phyloP scores from a whole-genome alignment of 2,888 invertebrate genomes.

The Microplitis deprimator region DNA sequence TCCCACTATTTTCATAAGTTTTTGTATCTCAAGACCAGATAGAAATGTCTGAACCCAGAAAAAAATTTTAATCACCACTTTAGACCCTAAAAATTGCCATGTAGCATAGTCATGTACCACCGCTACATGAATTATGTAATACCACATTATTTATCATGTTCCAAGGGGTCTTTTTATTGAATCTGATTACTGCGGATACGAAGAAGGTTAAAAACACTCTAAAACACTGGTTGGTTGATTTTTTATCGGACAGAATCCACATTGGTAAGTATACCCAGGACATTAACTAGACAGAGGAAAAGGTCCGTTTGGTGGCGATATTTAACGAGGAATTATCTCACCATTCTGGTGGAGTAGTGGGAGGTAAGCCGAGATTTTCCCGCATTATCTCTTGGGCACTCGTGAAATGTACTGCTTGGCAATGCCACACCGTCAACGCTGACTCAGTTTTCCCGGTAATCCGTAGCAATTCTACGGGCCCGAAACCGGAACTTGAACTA shows the following conservation, averaged over 20 bases:
- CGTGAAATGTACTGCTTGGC: constrained; percentile 42
- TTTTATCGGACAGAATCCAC: background rate
- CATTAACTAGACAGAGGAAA: constrained; percentile 27
- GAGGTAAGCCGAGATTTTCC: constrained; percentile 62
- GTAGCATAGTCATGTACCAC: no score
- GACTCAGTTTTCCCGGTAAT: constrained; percentile 61
- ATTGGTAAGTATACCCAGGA: constrained; percentile 1
- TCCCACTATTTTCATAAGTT: no score
- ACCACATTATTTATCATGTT: no score
- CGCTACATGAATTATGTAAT: no score
- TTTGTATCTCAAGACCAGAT: no score
- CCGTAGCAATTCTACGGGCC: constrained; percentile 43
- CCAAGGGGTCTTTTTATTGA: no score
- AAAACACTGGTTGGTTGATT: no score
- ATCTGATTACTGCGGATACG: no score
- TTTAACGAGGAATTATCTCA: constrained; percentile 61
- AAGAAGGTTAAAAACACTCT: no score
- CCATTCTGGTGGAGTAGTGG: constrained; percentile 23
- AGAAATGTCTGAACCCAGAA: no score
- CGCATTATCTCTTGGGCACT: constrained; percentile 60
- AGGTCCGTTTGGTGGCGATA: constrained; percentile 48
- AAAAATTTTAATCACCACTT: no score
- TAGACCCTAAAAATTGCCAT: no score
- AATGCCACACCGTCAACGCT: constrained; percentile 44
- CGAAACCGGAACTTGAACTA: constrained; percentile 48